A percentile compares a stretch with the other conserved stretches of the same genome.
Evolutionary conservation across 2,113 vertebrate species (phyloP).

Genomic region (Chaetorhynchus papuensis): DNA sequence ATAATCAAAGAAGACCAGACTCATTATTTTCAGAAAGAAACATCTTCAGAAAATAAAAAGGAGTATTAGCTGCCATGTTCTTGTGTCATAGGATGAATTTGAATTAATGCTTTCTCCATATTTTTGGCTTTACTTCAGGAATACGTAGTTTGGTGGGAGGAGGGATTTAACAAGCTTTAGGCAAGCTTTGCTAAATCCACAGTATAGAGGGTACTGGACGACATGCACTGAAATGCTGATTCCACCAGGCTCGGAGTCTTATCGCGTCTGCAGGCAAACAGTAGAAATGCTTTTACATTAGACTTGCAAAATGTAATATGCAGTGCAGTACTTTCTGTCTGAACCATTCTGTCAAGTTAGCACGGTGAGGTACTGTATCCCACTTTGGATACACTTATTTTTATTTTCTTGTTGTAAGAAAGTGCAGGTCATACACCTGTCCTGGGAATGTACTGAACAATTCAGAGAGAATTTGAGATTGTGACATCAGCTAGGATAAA

Average conservation of each 20-base stretch:
- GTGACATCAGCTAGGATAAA: neutral
- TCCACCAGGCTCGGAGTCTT: neutral
- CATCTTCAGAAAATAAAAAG: neutral
- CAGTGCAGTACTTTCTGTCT: neutral
- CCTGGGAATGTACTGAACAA: neutral
- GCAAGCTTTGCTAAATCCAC: slow-evolving; percentile 49
- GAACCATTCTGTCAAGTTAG: neutral
- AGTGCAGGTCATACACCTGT: neutral
- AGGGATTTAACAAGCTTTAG: slow-evolving; percentile 31
- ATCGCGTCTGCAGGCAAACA: slow-evolving; percentile 19
- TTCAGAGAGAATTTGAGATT: neutral
- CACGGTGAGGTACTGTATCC: neutral
- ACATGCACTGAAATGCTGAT: slow-evolving; percentile 31
- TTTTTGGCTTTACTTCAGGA: slow-evolving; percentile 40
- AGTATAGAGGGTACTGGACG: neutral
- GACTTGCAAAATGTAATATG: slow-evolving; percentile 39
- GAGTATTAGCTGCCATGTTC: neutral
- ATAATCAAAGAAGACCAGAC: neutral
- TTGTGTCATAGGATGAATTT: neutral
- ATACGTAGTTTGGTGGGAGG: neutral
- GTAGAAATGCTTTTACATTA: slow-evolving; percentile 31
- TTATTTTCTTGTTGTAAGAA: neutral
- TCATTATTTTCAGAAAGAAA: neutral
- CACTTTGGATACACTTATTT: neutral
- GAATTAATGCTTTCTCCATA: slow-evolving; percentile 13